These are phyloP conservation scores for Acrossocheilus fasciatus DNA, from an alignment of 2,797 vertebrate genomes.

Conservation along the genomic window DNA sequence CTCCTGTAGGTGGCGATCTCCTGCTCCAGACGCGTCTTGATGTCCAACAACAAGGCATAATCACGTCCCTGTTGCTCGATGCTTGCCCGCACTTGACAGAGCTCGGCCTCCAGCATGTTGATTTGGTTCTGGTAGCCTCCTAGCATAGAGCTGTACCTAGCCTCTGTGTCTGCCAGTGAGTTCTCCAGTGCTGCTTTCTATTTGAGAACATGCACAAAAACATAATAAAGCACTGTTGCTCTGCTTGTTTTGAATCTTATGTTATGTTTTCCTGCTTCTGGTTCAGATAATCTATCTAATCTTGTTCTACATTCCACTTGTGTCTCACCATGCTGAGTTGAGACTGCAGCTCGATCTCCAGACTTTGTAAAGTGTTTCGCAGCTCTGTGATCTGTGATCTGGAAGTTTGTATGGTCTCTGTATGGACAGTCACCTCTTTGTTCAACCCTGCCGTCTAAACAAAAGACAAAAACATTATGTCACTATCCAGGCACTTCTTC, in stretches of 20 bases:
- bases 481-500: neutral
- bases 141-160: constrained; percentile 86
- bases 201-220: neutral
- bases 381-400: constrained; percentile 87
- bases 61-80: constrained; percentile 86
- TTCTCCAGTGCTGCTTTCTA: constrained; percentile 90
- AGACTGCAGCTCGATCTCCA: constrained; percentile 94
- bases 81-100: constrained; percentile 77
- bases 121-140: constrained; percentile 80
- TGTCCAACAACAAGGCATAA: constrained; percentile 78
- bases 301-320: neutral
- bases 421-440: constrained; percentile 76
- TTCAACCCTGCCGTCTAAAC: constrained; percentile 75
- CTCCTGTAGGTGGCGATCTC: constrained; percentile 87
- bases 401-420: constrained; percentile 79
- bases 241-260: constrained; percentile 26
- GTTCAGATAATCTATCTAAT: neutral
- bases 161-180: constrained; percentile 86
- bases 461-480: neutral
- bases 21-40: constrained; percentile 84
- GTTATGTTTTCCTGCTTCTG: constrained; percentile 5
- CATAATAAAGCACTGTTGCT: neutral
- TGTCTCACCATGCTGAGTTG: constrained; percentile 87
- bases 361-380: constrained; percentile 86
- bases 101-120: constrained; percentile 80